Conservation (phyloP, 2,888 invertebrate species). For the Ophion ventricosus region DNA sequence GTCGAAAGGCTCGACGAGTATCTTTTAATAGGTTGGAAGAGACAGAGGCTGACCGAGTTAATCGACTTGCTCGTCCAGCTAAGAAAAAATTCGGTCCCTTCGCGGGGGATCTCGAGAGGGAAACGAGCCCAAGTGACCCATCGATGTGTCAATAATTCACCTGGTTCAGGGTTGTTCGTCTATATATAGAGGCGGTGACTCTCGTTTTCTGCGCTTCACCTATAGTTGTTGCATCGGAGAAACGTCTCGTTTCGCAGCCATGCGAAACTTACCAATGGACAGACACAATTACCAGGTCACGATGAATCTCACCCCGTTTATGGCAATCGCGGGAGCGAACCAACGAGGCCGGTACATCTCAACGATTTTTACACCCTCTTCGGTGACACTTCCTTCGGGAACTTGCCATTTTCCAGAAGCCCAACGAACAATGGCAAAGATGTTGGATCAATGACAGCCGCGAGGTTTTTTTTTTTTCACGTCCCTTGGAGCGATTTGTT, state of each 20-base stretch:
- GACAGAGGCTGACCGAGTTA: constrained; percentile 37
- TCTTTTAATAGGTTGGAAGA: constrained; percentile 44
- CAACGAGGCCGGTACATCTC: background rate
- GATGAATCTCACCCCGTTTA: background rate
- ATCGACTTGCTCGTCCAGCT: constrained; percentile 67
- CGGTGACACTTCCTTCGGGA: background rate
- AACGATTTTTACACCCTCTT: constrained; percentile 1
- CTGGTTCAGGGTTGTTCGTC: constrained; percentile 41
- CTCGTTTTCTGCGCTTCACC: constrained; percentile 21
- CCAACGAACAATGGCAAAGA: background rate
- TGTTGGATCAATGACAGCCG: background rate
- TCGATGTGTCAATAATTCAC: constrained; percentile 63
- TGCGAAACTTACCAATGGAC: constrained; percentile 23
- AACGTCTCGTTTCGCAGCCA: constrained; percentile 3
- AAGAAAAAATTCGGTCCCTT: constrained; percentile 63
- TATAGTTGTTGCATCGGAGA: constrained; percentile 29
- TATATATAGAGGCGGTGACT: constrained; percentile 21
- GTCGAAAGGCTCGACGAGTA: constrained; percentile 47
- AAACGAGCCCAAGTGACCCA: constrained; percentile 47
- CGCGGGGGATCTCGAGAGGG: constrained; percentile 7
- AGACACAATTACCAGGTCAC: constrained; percentile 55
- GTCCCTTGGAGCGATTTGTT: background rate
- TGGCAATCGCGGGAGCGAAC: background rate
- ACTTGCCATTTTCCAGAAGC: background rate
- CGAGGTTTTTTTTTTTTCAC: background rate